Evolutionary conservation across 2,888 invertebrate genomes (phyloP).

Genomic region (Sceliomorpha sp.): DNA sequence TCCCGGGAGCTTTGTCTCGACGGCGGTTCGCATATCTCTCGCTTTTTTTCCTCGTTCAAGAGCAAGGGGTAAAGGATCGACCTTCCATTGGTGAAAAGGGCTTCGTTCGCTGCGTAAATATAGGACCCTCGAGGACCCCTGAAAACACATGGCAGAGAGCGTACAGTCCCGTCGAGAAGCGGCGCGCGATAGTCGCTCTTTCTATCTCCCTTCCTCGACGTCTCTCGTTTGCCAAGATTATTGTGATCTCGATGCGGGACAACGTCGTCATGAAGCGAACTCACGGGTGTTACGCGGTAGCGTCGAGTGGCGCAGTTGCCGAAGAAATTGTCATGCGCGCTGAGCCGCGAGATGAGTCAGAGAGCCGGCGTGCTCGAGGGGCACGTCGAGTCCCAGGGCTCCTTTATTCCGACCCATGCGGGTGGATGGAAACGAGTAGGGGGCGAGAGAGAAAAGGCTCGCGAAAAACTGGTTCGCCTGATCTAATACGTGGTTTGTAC

Average conservation of each 20-base stretch:
- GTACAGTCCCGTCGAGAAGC: too few relatives aligned
- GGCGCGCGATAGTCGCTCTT: too few relatives aligned
- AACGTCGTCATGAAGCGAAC: too few relatives aligned
- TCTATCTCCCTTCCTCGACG: too few relatives aligned
- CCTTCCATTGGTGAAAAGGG: conserved; percentile 35
- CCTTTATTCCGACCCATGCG: conserved; percentile 47
- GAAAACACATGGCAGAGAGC: too few relatives aligned
- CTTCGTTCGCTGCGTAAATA: conserved; percentile 26
- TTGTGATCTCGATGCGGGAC: too few relatives aligned
- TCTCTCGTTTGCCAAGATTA: too few relatives aligned
- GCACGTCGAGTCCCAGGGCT: conserved; percentile 22
- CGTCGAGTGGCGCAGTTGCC: conserved; percentile 32
- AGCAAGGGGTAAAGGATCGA: conserved; percentile 42
- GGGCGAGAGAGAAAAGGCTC: conserved; percentile 27
- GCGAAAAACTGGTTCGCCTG: conserved; percentile 48
- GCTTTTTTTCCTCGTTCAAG: conserved; percentile 45
- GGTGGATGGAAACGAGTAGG: conserved; percentile 34
- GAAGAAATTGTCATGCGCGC: conserved; percentile 44
- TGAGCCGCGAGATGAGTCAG: conserved; percentile 54
- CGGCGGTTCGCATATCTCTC: conserved; percentile 25
- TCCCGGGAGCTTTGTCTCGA: conserved; percentile 17
- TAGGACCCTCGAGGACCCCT: conserved; percentile 20
- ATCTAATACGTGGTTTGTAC: conserved; percentile 29
- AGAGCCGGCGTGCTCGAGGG: conserved; percentile 23
- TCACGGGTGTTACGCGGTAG: too few relatives aligned